phyloP scores from a whole-genome alignment of 2,113 vertebrate genomes.

The Macquaria ambigua region DNA sequence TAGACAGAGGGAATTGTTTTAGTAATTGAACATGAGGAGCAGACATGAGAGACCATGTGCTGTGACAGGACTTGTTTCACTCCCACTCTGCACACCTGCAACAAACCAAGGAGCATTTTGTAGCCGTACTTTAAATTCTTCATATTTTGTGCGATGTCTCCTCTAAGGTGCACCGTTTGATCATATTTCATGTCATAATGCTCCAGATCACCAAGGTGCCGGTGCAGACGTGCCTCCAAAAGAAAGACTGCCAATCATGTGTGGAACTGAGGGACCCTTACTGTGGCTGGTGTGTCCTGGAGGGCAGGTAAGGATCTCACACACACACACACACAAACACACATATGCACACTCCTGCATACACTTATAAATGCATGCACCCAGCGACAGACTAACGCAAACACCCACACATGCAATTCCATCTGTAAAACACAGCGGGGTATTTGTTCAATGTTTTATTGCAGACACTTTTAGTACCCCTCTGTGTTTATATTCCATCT shows the following conservation, averaged over 20 bases:
- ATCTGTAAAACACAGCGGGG: conserved; percentile 65
- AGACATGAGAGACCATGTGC: conserved; percentile 10
- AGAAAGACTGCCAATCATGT: conserved; percentile 87
- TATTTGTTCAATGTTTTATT: conserved; percentile 73
- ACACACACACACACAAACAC: too few species aligned
- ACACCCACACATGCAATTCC: conserved; percentile 59
- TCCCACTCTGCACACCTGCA: conserved; percentile 27
- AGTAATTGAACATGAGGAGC: conserved; percentile 1
- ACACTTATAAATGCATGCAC: conserved; percentile 36
- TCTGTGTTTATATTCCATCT: conserved; percentile 73
- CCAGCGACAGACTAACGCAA: conserved; percentile 35
- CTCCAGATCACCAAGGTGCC: conserved; percentile 87
- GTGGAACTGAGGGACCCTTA: conserved; percentile 88
- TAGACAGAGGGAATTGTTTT: conserved; percentile 15
- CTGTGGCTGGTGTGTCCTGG: conserved; percentile 93
- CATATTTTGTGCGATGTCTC: conserved; percentile 35
- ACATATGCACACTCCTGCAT: neutral
- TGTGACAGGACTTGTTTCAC: conserved; percentile 16
- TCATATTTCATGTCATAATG: conserved; percentile 49
- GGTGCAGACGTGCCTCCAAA: conserved; percentile 85
- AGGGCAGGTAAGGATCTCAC: conserved; percentile 86
- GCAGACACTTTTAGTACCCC: conserved; percentile 68
- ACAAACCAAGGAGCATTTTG: conserved; percentile 19
- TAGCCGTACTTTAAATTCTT: conserved; percentile 24
- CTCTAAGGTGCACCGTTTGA: conserved; percentile 46